Evolutionary conservation across 2,888 invertebrate genomes (phyloP).

Genomic region (Parthenolecanium corni): DNA sequence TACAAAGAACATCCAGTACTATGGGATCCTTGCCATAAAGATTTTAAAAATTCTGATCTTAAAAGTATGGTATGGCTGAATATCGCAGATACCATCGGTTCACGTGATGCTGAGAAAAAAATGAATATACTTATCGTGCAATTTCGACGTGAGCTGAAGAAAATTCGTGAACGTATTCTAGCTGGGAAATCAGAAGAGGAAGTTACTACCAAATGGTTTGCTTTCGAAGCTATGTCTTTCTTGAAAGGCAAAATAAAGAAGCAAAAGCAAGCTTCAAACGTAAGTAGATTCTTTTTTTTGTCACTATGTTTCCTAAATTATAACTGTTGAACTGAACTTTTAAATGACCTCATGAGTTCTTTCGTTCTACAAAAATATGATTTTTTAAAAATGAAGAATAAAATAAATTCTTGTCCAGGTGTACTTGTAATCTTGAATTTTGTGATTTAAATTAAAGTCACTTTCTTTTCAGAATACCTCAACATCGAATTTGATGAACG

Average conservation of each 20-base stretch:
- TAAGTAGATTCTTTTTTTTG: too few relatives aligned
- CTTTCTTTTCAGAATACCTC: too few relatives aligned
- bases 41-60: neutral
- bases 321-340: too few relatives aligned
- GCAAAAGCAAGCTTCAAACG: too few relatives aligned
- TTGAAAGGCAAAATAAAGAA: neutral
- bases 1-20: neutral
- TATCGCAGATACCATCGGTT: neutral
- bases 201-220: neutral
- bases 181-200: neutral
- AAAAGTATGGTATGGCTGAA: neutral
- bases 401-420: too few relatives aligned
- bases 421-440: too few relatives aligned
- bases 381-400: too few relatives aligned
- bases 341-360: too few relatives aligned
- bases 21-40: neutral
- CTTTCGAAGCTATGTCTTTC: neutral
- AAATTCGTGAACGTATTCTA: neutral
- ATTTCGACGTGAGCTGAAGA: neutral
- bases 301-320: too few relatives aligned
- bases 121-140: neutral
- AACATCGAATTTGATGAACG: too few relatives aligned
- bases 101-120: neutral
- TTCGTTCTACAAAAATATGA: too few relatives aligned
- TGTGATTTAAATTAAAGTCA: too few relatives aligned